phyloP scores from a whole-genome alignment of 2,888 invertebrate species.

The Galerucella calmariensis region DNA sequence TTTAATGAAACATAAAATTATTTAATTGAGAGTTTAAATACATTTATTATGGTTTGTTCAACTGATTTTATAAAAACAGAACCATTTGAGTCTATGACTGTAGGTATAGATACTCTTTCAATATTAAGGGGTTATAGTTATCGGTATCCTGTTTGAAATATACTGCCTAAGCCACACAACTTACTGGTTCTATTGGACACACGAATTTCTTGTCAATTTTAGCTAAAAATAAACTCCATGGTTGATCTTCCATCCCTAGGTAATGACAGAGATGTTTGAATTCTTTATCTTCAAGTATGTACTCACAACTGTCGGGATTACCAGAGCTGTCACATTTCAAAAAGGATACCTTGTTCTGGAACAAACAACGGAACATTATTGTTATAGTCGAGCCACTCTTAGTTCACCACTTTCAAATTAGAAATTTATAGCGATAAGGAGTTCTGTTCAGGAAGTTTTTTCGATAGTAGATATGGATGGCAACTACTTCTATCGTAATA shows the following conservation, averaged over 20 bases:
- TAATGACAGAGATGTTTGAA: conserved; percentile 51
- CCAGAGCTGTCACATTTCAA: conserved; percentile 56
- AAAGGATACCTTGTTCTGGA: conserved; percentile 52
- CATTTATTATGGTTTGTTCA: too few relatives aligned
- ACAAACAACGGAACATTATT: conserved; percentile 18
- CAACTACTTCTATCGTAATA: too few relatives aligned
- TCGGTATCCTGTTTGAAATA: too few relatives aligned
- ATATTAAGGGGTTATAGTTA: too few relatives aligned
- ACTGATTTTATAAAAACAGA: background rate
- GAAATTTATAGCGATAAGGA: too few relatives aligned
- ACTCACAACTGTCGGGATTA: conserved; percentile 56
- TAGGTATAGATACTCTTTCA: too few relatives aligned
- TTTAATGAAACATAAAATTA: conserved; percentile 45
- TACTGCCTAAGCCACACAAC: conserved; percentile 4
- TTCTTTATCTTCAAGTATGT: conserved; percentile 53
- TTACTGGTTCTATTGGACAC: conserved; percentile 57
- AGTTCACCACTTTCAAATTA: too few relatives aligned
- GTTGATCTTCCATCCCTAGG: conserved; percentile 50
- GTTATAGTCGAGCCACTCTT: too few relatives aligned
- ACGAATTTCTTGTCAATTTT: conserved; percentile 48
- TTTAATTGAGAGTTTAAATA: background rate
- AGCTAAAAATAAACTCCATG: conserved; percentile 53
- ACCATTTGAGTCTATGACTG: background rate
- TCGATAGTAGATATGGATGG: too few relatives aligned
- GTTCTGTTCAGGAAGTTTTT: too few relatives aligned